phyloP scores from a whole-genome alignment of 2,113 vertebrate genomes.

The Vireo altiloquus region DNA sequence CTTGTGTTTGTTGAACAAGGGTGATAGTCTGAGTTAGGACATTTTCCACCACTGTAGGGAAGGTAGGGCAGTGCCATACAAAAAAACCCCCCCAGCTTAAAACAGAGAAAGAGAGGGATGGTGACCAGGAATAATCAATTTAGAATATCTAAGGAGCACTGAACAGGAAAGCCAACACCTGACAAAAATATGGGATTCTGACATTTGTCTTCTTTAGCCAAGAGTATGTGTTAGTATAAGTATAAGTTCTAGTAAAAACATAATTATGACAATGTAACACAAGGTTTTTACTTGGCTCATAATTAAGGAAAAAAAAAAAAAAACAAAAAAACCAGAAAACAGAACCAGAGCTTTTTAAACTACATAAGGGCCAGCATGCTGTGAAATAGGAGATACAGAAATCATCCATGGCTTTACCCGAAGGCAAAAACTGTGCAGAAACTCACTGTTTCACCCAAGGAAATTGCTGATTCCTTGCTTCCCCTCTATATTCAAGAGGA shows the following conservation, averaged over 20 bases:
- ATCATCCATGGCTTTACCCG: not conserved
- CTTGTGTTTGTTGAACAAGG: not conserved
- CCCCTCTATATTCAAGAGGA: not conserved
- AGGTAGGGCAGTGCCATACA: not conserved
- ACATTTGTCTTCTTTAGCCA: not conserved
- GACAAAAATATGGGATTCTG: not conserved
- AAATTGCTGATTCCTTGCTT: not conserved
- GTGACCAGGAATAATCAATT: not conserved
- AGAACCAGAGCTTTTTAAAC: not conserved
- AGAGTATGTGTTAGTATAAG: not conserved
- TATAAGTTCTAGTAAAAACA: not conserved
- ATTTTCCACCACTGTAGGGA: not conserved
- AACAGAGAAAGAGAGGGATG: not conserved
- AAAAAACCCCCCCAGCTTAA: rapidly evolving
- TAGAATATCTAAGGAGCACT: not conserved
- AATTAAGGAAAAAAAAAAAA: too few species aligned
- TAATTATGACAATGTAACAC: not conserved
- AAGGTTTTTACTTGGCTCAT: not conserved
- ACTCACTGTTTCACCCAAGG: not conserved
- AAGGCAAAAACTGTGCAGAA: not conserved
- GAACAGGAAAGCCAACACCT: not conserved
- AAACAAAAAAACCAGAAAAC: not conserved
- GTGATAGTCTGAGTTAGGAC: not conserved
- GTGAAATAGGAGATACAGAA: not conserved
- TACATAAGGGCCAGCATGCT: not conserved